A percentile compares a stretch with the other conserved stretches of the same genome.
Conservation (phyloP, 2,797 vertebrate genomes). For the Chelidonichthys spinosus region DNA sequence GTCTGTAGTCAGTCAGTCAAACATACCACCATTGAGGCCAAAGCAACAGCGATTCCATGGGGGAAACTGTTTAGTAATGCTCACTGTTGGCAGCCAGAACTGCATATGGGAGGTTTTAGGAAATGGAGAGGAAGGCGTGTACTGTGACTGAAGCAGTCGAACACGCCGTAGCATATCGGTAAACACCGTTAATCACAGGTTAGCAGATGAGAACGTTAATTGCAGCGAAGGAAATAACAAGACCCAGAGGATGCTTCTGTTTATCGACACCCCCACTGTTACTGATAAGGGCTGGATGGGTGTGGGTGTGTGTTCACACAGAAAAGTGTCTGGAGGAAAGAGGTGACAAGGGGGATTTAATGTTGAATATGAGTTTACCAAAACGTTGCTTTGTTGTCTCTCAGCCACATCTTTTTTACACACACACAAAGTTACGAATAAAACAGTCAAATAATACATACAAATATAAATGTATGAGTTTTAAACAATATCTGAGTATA, state of each 20-base stretch:
- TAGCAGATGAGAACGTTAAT: conserved; percentile 95
- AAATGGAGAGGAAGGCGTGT: conserved; percentile 66
- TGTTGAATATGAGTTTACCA: conserved; percentile 33
- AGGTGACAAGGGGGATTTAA: conserved; percentile 39
- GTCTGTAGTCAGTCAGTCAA: background rate
- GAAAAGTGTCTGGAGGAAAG: conserved; percentile 46
- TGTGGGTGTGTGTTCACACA: conserved; percentile 18
- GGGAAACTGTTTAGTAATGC: conserved; percentile 7
- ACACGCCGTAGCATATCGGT: conserved; percentile 85
- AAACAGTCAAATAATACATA: background rate
- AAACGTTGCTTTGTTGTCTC: conserved; percentile 27
- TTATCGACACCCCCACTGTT: conserved; percentile 83
- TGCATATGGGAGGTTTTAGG: conserved; percentile 19
- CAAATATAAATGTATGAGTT: background rate
- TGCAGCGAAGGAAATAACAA: conserved; percentile 91
- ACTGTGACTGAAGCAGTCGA: conserved; percentile 65
- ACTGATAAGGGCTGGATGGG: conserved; percentile 59
- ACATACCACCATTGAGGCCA: background rate
- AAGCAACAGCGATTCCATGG: background rate
- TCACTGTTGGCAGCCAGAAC: conserved; percentile 3
- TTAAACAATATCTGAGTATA: background rate
- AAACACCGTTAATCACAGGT: conserved; percentile 95
- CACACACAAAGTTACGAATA: background rate
- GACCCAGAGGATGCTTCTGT: conserved; percentile 93
- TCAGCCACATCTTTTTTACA: background rate